phyloP scores from a whole-genome alignment of 2,797 vertebrate genomes.

The Leptodactylus fallax region DNA sequence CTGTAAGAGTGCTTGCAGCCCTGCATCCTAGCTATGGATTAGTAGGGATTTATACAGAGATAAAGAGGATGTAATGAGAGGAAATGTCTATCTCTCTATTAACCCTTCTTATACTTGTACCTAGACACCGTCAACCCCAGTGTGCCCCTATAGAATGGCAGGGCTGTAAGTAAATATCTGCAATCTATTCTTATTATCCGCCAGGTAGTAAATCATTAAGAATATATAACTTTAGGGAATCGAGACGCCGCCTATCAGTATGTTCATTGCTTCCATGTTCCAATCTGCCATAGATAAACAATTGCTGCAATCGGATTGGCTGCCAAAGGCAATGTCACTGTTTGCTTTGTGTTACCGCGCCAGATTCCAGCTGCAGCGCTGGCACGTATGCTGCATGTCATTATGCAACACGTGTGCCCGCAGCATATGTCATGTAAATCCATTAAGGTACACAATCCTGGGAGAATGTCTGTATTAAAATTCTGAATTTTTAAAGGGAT shows the following conservation, averaged over 20 bases:
- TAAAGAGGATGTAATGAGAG: constrained; percentile 61
- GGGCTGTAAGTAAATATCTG: neutral
- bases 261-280: no score
- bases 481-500: neutral
- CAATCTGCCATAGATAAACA: neutral
- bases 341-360: neutral
- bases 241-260: no score
- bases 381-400: neutral
- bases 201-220: no score
- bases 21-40: constrained; percentile 57
- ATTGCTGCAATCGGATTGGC: neutral
- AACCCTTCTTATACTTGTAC: constrained; percentile 37
- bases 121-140: neutral
- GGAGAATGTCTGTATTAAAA: neutral
- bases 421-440: neutral
- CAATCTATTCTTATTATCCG: no score
- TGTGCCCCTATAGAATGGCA: neutral
- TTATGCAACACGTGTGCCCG: neutral
- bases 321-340: neutral
- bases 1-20: constrained; percentile 21
- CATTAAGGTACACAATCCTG: neutral
- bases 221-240: no score
- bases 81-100: constrained; percentile 46
- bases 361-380: neutral
- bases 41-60: constrained; percentile 59